phyloP scores from a whole-genome alignment of 1,140 invertebrate genomes.

The Archivesica marissinica region DNA sequence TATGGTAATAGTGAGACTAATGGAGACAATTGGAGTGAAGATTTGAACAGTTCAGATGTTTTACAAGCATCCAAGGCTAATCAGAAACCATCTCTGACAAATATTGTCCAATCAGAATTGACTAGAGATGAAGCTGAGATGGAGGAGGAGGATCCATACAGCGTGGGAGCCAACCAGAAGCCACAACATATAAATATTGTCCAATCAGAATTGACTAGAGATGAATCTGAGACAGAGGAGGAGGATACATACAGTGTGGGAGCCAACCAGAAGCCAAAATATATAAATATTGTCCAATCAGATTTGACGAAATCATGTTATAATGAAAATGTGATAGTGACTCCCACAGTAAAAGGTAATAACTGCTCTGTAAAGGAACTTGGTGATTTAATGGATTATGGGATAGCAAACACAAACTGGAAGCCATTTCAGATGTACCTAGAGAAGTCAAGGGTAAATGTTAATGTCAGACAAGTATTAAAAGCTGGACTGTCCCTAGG shows the following conservation, averaged over 20 bases:
- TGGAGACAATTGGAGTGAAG: background rate
- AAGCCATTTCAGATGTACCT: slow-evolving; percentile 72
- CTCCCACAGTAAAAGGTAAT: slow-evolving; percentile 44
- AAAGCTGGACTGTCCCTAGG: slow-evolving; percentile 45
- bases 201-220: background rate
- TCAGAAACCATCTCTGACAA: background rate
- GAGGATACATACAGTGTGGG: slow-evolving; percentile 45
- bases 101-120: background rate
- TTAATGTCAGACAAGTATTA: slow-evolving; percentile 81
- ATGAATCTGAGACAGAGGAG: background rate
- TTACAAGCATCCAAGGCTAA: background rate
- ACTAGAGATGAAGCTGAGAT: background rate
- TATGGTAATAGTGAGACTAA: slow-evolving; percentile 10
- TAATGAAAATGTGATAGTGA: slow-evolving; percentile 36
- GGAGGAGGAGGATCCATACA: slow-evolving; percentile 33
- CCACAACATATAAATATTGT: slow-evolving; percentile 43
- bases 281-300: slow-evolving; percentile 36
- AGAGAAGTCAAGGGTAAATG: slow-evolving; percentile 75
- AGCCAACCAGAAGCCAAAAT: slow-evolving; percentile 12
- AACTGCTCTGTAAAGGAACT: slow-evolving; percentile 36
- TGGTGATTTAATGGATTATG: slow-evolving; percentile 33
- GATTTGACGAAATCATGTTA: background rate
- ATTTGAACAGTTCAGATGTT: background rate
- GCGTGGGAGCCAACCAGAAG: slow-evolving; percentile 15
- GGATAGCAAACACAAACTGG: slow-evolving; percentile 50